These are phyloP conservation scores for Otis tarda DNA, from an alignment of 2,113 vertebrate genomes.

Conservation along the genomic window DNA sequence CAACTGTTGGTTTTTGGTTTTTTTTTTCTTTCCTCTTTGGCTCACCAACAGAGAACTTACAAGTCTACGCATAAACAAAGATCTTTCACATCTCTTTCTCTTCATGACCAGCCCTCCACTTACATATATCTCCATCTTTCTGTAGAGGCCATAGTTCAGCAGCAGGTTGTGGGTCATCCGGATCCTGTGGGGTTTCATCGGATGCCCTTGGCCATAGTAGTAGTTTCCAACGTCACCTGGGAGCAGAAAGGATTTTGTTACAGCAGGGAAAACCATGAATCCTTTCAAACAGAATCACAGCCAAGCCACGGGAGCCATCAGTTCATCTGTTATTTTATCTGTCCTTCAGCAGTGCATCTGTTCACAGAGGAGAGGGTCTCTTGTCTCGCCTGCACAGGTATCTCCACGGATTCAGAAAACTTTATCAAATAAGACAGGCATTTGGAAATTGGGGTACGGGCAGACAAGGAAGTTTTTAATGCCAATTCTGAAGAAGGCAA, in stretches of 20 bases:
- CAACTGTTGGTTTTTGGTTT: no score
- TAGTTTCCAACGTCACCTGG: constrained; percentile 97
- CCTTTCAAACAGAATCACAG: background rate
- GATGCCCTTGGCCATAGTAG: constrained; percentile 97
- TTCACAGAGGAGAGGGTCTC: background rate
- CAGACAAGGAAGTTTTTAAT: background rate
- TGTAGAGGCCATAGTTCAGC: constrained; percentile 96
- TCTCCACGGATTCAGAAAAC: background rate
- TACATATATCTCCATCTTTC: constrained; percentile 99
- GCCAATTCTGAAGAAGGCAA: background rate
- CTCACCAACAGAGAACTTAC: background rate
- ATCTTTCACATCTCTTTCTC: rapidly evolving
- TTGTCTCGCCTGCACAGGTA: background rate
- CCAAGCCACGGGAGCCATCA: background rate
- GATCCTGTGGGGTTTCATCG: constrained; percentile 98
- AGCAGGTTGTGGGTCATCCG: constrained; percentile 98
- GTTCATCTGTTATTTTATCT: background rate
- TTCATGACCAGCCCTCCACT: constrained; percentile 57
- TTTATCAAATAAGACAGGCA: background rate
- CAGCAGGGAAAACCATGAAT: background rate
- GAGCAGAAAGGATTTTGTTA: background rate
- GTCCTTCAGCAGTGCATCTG: background rate
- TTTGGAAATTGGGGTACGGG: background rate
- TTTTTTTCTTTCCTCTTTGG: background rate
- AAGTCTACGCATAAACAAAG: rapidly evolving